Evolutionary conservation across 2,888 invertebrate species (phyloP), one percentile per base, ranked within the genome.

Genomic region (Sminthurides aquaticus): DNA sequence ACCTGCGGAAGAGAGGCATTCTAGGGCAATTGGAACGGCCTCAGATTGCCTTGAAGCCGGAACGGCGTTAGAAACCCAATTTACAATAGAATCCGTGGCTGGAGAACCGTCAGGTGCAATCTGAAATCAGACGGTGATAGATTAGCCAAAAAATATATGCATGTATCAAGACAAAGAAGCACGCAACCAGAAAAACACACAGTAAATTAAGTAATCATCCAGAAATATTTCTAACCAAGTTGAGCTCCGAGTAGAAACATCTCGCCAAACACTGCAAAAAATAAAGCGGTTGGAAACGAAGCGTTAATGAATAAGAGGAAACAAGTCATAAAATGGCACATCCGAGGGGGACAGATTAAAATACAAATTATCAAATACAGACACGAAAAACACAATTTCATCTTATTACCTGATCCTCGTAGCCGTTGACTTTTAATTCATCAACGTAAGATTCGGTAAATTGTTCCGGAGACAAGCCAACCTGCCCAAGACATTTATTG

Each of bases 321-420:
- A n/a, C n/a, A n/a, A n/a, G n/a, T n/a, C n/a, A n/a, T n/a, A n/a
- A n/a, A n/a, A n/a, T n/a, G n/a, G n/a, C n/a, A n/a, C n/a, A n/a
- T n/a, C n/a, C n/a, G n/a, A n/a, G n/a, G n/a, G n/a, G n/a, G n/a
- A n/a, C n/a, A n/a, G n/a, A n/a, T n/a, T n/a, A n/a, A n/a, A n/a
- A n/a, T n/a, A n/a, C n/a, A n/a, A n/a, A n/a, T n/a, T n/a, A n/a
- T n/a, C n/a, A n/a, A n/a, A n/a, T n/a, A n/a, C n/a, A n/a, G n/a
- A n/a, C n/a, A n/a, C n/a, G n/a, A n/a, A n/a, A n/a, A n/a, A n/a
- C n/a, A n/a, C n/a, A n/a, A n/a, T n/a, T n/a, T n/a, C n/a, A n/a
- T n/a, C n/a, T n/a, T n/a, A n/a, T n/a, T 18, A 52, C 52, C 52
- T 52, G 52, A 22, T 52, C 52, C 5, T 52, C 52, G 20, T 52